phyloP scores from a whole-genome alignment of 2,888 invertebrate genomes.

The Acanthosoma haemorrhoidale region DNA sequence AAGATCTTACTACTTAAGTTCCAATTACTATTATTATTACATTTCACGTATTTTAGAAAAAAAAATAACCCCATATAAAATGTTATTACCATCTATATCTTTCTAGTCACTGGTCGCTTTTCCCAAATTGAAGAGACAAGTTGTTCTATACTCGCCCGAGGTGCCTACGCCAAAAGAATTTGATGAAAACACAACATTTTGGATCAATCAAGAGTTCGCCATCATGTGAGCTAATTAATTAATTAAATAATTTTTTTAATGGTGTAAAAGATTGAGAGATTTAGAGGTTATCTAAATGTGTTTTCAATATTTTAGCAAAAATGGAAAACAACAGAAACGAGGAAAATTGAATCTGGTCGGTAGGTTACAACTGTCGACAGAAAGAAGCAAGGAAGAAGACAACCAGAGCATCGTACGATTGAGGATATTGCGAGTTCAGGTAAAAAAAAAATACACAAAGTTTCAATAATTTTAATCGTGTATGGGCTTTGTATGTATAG shows the following conservation, averaged over 20 bases:
- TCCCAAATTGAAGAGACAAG: constrained; percentile 91
- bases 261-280: neutral
- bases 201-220: constrained; percentile 96
- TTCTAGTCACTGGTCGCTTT: constrained; percentile 83
- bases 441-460: no score
- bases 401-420: constrained; percentile 97
- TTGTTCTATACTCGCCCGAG: constrained; percentile 73
- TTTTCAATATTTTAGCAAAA: constrained; percentile 60
- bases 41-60: no score
- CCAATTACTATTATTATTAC: no score
- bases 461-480: no score
- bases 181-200: constrained; percentile 84
- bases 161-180: constrained; percentile 91
- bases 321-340: constrained; percentile 86
- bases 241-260: no score
- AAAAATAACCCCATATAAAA: no score
- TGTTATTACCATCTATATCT: constrained; percentile 32
- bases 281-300: neutral
- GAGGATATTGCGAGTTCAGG: constrained; percentile 79
- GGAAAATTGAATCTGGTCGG: constrained; percentile 97
- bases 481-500: no score
- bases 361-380: constrained; percentile 88
- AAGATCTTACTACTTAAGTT: no score
- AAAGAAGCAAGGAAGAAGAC: constrained; percentile 92
- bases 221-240: constrained; percentile 54